Evolutionary conservation across 2,113 vertebrate species (phyloP).

Genomic region (Hiodon alosoides): DNA sequence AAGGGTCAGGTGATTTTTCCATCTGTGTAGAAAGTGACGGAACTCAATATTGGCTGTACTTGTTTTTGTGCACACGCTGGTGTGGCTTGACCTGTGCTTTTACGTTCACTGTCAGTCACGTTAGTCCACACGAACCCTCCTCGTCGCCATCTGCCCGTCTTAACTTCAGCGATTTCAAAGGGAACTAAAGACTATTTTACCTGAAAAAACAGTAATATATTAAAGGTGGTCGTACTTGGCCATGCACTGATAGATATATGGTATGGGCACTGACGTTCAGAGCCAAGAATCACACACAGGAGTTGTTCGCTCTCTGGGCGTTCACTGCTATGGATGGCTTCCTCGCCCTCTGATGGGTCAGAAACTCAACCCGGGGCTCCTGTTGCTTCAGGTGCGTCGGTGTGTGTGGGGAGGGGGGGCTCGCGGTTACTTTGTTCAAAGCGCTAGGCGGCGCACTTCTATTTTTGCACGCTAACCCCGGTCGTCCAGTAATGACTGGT

Average conservation of each 20-base stretch:
- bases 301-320: background rate
- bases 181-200: background rate
- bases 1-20: constrained; percentile 32
- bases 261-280: background rate
- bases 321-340: background rate
- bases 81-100: constrained; percentile 35
- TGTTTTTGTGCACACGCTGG: constrained; percentile 40
- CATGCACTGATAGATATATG: background rate
- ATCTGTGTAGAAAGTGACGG: constrained; percentile 51
- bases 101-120: no score
- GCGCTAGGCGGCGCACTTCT: background rate
- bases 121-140: no score
- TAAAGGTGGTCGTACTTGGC: background rate
- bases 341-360: background rate
- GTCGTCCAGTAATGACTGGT: background rate
- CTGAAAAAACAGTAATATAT: background rate
- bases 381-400: constrained; percentile 17
- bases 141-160: no score
- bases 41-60: constrained; percentile 41
- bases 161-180: background rate
- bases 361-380: background rate
- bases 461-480: background rate
- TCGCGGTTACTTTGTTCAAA: background rate
- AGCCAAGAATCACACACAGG: constrained; percentile 12
- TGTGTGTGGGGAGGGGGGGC: background rate